A percentile compares a stretch with the other conserved stretches of the same genome.
Evolutionary conservation across 1,140 invertebrate genomes (phyloP).

Genomic region (Drosophila carrolli): DNA sequence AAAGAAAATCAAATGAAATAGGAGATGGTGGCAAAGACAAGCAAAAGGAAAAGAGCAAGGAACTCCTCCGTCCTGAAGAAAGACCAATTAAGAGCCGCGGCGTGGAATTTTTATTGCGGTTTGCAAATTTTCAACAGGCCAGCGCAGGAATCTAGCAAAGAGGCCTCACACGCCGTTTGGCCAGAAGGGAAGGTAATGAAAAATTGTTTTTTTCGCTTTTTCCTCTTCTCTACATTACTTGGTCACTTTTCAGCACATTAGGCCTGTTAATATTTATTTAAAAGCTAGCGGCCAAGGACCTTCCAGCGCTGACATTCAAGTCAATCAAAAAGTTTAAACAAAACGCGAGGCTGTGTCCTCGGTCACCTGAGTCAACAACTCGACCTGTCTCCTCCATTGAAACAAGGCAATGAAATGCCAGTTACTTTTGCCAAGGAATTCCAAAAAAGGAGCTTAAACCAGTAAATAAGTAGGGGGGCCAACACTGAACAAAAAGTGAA

Average conservation of each 20-base stretch:
- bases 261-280: conserved; percentile 43
- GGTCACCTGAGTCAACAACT: conserved; percentile 38
- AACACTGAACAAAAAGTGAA: conserved; percentile 2
- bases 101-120: conserved; percentile 76
- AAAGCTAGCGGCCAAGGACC: neutral
- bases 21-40: conserved; percentile 31
- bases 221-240: neutral
- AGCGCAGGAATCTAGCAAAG: conserved; percentile 16
- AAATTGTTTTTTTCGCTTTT: neutral
- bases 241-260: conserved; percentile 43
- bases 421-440: conserved; percentile 43
- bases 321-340: conserved; percentile 47
- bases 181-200: conserved; percentile 33
- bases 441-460: conserved; percentile 35
- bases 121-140: conserved; percentile 37
- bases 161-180: conserved; percentile 1
- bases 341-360: conserved; percentile 20
- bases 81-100: conserved; percentile 72
- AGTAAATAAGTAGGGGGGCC: conserved; percentile 6
- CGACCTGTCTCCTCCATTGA: conserved; percentile 12
- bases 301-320: conserved; percentile 41
- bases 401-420: conserved; percentile 34
- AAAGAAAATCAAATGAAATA: conserved; percentile 41
- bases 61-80: conserved; percentile 40
- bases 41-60: conserved; percentile 25